These are phyloP conservation scores for Lonchura striata DNA, from an alignment of 2,113 vertebrate genomes.

Conservation along the genomic window DNA sequence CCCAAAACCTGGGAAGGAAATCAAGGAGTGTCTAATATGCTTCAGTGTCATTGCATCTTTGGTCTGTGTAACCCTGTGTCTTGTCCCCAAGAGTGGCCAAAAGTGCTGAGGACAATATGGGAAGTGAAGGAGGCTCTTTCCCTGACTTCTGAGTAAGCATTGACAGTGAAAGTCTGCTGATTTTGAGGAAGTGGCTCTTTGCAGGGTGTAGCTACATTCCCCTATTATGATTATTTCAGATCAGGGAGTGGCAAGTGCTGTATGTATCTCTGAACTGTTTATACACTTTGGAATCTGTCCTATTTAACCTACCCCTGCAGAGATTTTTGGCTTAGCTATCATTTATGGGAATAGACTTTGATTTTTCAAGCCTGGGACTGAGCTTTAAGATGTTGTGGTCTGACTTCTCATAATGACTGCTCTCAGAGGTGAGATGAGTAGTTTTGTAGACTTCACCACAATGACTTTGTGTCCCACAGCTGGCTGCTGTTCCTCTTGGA, in stretches of 20 bases:
- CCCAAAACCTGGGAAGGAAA: not conserved
- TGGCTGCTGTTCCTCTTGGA: not conserved
- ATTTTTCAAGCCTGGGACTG: not conserved
- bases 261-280: not conserved
- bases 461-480: not conserved
- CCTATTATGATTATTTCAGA: not conserved
- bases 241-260: not conserved
- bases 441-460: not conserved
- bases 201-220: not conserved
- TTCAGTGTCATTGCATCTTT: not conserved
- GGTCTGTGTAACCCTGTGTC: not conserved
- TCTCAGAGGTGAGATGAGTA: not conserved
- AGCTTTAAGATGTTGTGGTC: not conserved
- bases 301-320: not conserved
- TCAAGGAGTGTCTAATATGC: not conserved
- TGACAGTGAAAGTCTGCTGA: not conserved
- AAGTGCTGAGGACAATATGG: not conserved
- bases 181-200: not conserved
- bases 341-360: not conserved
- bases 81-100: not conserved
- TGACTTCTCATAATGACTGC: not conserved
- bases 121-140: not conserved
- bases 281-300: not conserved
- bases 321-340: not conserved
- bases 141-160: not conserved